Conservation (phyloP, 1,140 invertebrate genomes). For the Pseudoatta argentina region DNA sequence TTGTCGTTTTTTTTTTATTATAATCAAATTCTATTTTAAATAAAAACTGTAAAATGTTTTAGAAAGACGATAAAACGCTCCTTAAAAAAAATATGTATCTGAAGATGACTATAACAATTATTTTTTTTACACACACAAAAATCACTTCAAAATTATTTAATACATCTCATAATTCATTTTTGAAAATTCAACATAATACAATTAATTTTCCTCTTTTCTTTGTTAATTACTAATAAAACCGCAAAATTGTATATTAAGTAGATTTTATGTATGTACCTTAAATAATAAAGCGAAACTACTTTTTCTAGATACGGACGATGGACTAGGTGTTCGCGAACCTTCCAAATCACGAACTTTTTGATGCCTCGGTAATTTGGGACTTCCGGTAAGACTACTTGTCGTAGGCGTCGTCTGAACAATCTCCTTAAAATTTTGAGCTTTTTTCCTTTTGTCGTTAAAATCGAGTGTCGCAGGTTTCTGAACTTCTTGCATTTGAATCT, state of each 20-base stretch:
- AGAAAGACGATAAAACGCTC: not conserved
- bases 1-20: not conserved
- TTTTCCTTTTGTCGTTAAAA: slow-evolving; percentile 82
- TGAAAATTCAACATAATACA: slow-evolving; percentile 29
- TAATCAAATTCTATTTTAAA: not conserved
- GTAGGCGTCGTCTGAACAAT: slow-evolving; percentile 79
- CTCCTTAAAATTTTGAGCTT: slow-evolving; percentile 81
- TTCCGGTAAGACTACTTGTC: slow-evolving; percentile 74
- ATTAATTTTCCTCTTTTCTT: slow-evolving; percentile 32
- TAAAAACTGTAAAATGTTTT: not conserved
- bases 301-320: slow-evolving; percentile 90
- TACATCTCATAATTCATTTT: slow-evolving; percentile 34
- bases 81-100: not conserved
- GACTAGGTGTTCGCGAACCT: slow-evolving; percentile 87
- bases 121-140: not conserved
- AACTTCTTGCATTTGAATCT: slow-evolving; percentile 71
- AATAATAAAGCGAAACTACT: slow-evolving; percentile 93
- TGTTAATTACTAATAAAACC: slow-evolving; percentile 13
- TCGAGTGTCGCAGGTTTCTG: slow-evolving; percentile 83
- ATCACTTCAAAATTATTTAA: not conserved
- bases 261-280: slow-evolving; percentile 84
- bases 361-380: slow-evolving; percentile 82
- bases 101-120: not conserved
- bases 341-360: slow-evolving; percentile 85
- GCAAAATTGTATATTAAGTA: slow-evolving; percentile 81